Conservation (phyloP, 1,140 invertebrate species). For the Papilio xuthus region DNA sequence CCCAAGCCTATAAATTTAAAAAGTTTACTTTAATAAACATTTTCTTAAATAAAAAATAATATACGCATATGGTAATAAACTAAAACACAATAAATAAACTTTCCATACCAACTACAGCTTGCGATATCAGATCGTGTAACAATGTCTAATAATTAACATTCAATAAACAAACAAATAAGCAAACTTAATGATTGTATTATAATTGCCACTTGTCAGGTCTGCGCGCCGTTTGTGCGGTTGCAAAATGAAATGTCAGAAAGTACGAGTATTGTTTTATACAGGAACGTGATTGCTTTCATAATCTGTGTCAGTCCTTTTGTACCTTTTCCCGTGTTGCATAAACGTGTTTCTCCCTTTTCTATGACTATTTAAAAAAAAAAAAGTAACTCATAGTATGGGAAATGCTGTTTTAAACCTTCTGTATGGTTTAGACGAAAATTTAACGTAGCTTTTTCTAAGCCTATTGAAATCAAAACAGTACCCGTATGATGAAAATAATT, state of each 20-base stretch:
- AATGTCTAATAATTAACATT: constrained; percentile 25
- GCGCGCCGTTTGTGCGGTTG: not conserved
- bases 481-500: too few relatives aligned
- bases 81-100: not conserved
- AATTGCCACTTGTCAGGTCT: constrained; percentile 25
- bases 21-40: too few relatives aligned
- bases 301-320: constrained; percentile 2
- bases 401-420: not conserved
- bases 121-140: not conserved
- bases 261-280: constrained; percentile 18
- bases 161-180: constrained; percentile 25
- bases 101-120: not conserved
- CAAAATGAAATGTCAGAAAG: constrained; percentile 22
- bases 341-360: not conserved
- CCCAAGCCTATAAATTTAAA: too few relatives aligned
- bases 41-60: too few relatives aligned
- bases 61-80: too few relatives aligned
- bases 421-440: not conserved
- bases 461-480: too few relatives aligned
- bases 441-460: too few relatives aligned
- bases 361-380: not conserved
- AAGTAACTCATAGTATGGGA: not conserved
- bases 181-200: constrained; percentile 26
- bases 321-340: not conserved
- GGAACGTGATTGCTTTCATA: constrained; percentile 18